phyloP scores from a whole-genome alignment of 92 coral and sea anemone species.

The Meandrina meandrites region DNA sequence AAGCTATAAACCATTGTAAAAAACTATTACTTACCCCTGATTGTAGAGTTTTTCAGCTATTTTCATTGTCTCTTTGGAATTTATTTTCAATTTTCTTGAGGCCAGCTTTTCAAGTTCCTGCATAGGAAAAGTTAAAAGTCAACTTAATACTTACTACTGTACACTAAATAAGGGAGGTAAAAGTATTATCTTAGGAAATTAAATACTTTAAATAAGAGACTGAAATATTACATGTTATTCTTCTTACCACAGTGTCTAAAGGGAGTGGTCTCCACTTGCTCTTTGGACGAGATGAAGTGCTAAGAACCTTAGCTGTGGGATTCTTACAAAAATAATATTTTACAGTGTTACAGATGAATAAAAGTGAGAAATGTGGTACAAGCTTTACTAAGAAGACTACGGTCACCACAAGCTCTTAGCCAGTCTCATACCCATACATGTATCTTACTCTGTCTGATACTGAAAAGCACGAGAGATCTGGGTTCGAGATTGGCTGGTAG shows the following conservation, averaged over 20 bases:
- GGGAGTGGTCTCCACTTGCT: conserved; percentile 97
- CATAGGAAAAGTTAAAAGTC: neutral
- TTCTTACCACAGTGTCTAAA: conserved; percentile 90
- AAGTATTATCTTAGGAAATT: too few relatives aligned
- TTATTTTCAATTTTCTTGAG: conserved; percentile 87
- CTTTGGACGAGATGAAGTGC: conserved; percentile 91
- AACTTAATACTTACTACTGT: neutral
- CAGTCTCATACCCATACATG: too few relatives aligned
- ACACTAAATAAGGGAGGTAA: too few relatives aligned
- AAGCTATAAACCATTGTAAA: too few relatives aligned
- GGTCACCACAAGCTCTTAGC: too few relatives aligned
- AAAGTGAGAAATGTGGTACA: neutral
- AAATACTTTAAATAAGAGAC: too few relatives aligned
- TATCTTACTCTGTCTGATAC: too few relatives aligned
- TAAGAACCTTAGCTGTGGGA: conserved; percentile 85
- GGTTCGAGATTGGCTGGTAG: too few relatives aligned
- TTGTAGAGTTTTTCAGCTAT: conserved; percentile 98
- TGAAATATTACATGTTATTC: too few relatives aligned
- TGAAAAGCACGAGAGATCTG: too few relatives aligned
- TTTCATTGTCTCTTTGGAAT: conserved; percentile 96
- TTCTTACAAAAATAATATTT: conserved; percentile 38
- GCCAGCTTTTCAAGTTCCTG: conserved; percentile 97
- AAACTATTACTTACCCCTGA: conserved; percentile 66
- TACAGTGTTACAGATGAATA: too few relatives aligned
- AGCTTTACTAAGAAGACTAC: too few relatives aligned